phyloP scores from a whole-genome alignment of 2,888 invertebrate genomes.

The Microplitis deprimator region DNA sequence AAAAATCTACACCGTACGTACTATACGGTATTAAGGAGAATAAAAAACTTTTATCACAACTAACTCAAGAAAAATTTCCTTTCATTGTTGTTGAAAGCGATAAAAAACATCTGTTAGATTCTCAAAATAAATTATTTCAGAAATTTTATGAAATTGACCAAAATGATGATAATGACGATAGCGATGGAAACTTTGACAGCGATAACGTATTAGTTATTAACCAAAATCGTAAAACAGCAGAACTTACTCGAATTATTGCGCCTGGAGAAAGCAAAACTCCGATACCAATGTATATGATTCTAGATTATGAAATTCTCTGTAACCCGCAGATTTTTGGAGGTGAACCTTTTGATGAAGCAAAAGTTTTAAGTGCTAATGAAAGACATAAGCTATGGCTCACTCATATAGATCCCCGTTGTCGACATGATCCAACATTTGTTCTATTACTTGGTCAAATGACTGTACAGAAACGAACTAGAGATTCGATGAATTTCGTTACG shows the following conservation, averaged over 20 bases:
- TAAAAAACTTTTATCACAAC: too few relatives aligned
- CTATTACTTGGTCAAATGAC: too few relatives aligned
- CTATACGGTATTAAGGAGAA: too few relatives aligned
- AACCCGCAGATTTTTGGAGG: not conserved
- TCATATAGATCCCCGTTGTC: not conserved
- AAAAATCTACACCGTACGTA: too few relatives aligned
- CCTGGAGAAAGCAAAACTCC: constrained; percentile 13
- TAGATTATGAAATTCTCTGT: not conserved
- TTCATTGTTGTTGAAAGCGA: too few relatives aligned
- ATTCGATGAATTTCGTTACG: constrained; percentile 10
- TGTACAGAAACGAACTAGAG: too few relatives aligned
- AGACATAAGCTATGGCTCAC: not conserved
- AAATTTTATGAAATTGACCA: not conserved
- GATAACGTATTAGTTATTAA: not conserved
- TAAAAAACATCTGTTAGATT: too few relatives aligned
- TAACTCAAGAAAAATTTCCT: too few relatives aligned
- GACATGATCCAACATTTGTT: too few relatives aligned
- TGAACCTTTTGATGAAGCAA: not conserved
- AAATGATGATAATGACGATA: not conserved
- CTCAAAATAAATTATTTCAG: too few relatives aligned
- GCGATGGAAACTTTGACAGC: not conserved
- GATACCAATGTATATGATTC: not conserved
- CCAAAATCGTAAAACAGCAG: constrained; percentile 5
- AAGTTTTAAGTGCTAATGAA: not conserved
- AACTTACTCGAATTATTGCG: not conserved